Percentiles rank a stretch among this genome's conserved stretches.
Evolutionary conservation across 2,797 vertebrate genomes (phyloP).

Genomic region (Tympanoctomys barrerae): DNA sequence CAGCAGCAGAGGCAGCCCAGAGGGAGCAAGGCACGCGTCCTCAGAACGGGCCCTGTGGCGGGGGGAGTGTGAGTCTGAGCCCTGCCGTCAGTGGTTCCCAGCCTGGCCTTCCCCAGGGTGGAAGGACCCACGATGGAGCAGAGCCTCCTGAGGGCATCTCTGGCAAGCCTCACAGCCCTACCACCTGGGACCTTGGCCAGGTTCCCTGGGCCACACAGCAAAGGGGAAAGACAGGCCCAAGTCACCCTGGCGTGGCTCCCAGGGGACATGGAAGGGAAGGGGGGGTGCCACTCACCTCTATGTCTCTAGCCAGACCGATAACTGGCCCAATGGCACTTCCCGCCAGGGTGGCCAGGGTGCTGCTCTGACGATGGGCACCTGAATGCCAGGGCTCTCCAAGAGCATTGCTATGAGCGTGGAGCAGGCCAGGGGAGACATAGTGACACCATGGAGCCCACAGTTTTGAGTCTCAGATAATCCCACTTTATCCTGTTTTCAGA

Average conservation of each 20-base stretch:
- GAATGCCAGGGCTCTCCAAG: neutral
- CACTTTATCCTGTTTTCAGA: neutral
- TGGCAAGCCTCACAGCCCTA: fast-evolving
- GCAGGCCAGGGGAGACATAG: neutral
- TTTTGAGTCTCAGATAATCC: conserved; percentile 23
- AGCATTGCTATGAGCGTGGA: fast-evolving
- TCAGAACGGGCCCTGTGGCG: neutral
- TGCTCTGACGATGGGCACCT: neutral
- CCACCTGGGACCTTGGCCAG: neutral
- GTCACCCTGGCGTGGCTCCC: neutral
- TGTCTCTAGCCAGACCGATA: too few relatives aligned
- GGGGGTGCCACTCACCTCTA: neutral
- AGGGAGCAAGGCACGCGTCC: neutral
- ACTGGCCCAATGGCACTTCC: neutral
- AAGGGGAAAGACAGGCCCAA: neutral
- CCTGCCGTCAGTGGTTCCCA: neutral
- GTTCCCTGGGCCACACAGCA: neutral
- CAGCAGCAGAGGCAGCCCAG: neutral
- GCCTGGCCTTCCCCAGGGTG: neutral
- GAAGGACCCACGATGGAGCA: neutral
- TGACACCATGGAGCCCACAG: neutral
- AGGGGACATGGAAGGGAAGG: neutral
- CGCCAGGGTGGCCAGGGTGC: neutral
- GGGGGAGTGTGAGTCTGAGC: neutral
- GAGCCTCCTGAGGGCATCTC: neutral